Conservation (phyloP, 2,888 invertebrate genomes). For the Trachelus tabidus region DNA sequence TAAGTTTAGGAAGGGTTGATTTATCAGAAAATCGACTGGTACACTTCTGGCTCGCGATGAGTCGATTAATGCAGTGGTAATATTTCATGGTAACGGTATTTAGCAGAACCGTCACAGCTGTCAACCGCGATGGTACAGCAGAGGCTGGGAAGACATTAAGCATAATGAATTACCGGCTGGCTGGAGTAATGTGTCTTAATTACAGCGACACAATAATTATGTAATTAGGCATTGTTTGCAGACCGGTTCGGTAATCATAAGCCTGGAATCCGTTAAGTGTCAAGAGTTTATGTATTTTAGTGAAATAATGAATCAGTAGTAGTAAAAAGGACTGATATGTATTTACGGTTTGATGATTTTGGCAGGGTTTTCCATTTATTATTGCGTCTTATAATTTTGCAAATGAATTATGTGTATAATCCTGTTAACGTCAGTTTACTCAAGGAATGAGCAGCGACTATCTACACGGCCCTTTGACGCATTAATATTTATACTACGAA, state of each 20-base stretch:
- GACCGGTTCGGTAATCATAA: constrained; percentile 54
- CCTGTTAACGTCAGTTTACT: not conserved
- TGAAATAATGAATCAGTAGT: not conserved
- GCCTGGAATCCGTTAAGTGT: constrained; percentile 15
- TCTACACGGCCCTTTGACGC: constrained; percentile 10
- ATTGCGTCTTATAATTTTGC: not conserved
- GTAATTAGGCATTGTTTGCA: constrained; percentile 64
- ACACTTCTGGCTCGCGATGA: not conserved
- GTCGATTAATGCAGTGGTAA: constrained; percentile 25
- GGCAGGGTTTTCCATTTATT: not conserved
- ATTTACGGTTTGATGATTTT: not conserved
- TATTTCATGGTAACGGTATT: constrained; percentile 60
- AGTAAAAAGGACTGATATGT: not conserved
- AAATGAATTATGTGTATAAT: not conserved
- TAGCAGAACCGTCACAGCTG: constrained; percentile 55
- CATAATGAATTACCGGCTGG: constrained; percentile 62
- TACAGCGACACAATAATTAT: constrained; percentile 62
- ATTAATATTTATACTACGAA: constrained; percentile 54
- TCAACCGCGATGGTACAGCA: constrained; percentile 58
- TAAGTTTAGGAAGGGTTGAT: not conserved
- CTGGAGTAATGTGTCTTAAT: constrained; percentile 63
- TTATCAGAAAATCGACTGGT: not conserved
- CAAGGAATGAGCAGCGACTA: not conserved
- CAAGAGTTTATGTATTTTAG: not conserved
- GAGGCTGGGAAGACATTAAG: constrained; percentile 60